These are phyloP conservation scores for Pterois miles DNA, from an alignment of 2,797 vertebrate species.

Conservation along the genomic window DNA sequence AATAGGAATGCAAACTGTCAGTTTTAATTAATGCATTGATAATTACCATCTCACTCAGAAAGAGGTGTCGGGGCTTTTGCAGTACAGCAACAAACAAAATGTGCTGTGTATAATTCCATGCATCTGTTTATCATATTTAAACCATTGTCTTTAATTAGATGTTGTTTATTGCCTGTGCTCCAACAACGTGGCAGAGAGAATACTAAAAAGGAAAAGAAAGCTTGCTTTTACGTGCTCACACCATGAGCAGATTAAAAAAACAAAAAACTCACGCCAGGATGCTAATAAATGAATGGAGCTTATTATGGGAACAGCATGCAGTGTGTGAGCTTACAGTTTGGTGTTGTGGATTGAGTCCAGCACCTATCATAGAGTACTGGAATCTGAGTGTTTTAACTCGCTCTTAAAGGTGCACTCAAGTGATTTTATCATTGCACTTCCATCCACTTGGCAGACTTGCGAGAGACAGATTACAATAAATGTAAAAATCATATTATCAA, in stretches of 20 bases:
- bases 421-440: neutral
- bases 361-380: neutral
- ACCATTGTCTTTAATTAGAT: constrained; percentile 46
- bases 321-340: neutral
- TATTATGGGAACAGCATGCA: neutral
- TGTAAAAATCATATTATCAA: neutral
- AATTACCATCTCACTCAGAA: constrained; percentile 31
- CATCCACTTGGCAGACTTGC: neutral
- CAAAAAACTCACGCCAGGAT: constrained; percentile 1
- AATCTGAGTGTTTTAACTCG: neutral
- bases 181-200: neutral
- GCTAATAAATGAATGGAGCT: neutral
- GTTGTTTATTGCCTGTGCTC: constrained; percentile 14
- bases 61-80: constrained; percentile 7
- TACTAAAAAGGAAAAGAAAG: neutral
- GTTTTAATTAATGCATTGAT: constrained; percentile 61
- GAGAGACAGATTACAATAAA: neutral
- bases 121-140: constrained; percentile 43
- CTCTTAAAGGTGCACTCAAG: neutral
- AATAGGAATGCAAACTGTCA: constrained; percentile 46
- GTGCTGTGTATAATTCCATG: constrained; percentile 1
- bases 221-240: neutral
- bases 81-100: constrained; percentile 12
- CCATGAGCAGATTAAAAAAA: neutral
- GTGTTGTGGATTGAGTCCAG: neutral